Base-by-base conservation (phyloP, 2,888 invertebrate species). In the Shargacucullia verbasci region DNA sequence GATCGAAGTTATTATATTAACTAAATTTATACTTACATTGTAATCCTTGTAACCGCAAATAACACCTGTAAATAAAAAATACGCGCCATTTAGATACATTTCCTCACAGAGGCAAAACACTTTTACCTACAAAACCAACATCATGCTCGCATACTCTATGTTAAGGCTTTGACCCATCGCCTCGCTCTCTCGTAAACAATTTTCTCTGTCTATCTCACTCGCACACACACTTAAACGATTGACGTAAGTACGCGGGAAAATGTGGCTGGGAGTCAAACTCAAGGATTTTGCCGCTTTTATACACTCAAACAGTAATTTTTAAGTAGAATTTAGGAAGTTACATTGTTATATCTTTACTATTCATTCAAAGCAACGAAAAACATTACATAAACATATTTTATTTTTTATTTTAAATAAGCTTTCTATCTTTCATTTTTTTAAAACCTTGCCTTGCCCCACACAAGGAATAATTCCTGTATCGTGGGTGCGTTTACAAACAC, bases 201-300 rank as follows among this genome's bases (percentile, higher is more conserved):
- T 71, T 59, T 59, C 61, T 73, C 57, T 48, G 13, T 31, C 69
- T 45, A n/a, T 85, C 81, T 76, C 80, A 10, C 59, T 86, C 77
- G 15, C 66, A 56, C 81, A 49, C 78, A 76, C 76, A 79, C 80
- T 80, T 78, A 81, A 84, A 80, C 81, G 78, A 80, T 80, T 83
- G 85, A 84, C 81, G 81, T 79, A 82, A 78, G 81, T 77, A 78
- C 80, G 79, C 81, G 83, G 84, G 84, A 84, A 85, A 87, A 82
- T 82, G 79, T 78, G 76, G 72, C 75, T 71, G 72, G 39, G 71
- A 80, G 76, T 79, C 68, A 70, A 71, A 76, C 75, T 80, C 79
- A 81, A 83, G 83, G 84, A 77, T 81, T 81, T 81, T 68, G 66
- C 71, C 47, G 66, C 64, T 69, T 76, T 72, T 70, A 73, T 63